Percentiles rank a stretch among this genome's conserved stretches.
These are phyloP conservation scores for Coracopsis vasa DNA, from an alignment of 2,113 vertebrate genomes.

Conservation along the genomic window DNA sequence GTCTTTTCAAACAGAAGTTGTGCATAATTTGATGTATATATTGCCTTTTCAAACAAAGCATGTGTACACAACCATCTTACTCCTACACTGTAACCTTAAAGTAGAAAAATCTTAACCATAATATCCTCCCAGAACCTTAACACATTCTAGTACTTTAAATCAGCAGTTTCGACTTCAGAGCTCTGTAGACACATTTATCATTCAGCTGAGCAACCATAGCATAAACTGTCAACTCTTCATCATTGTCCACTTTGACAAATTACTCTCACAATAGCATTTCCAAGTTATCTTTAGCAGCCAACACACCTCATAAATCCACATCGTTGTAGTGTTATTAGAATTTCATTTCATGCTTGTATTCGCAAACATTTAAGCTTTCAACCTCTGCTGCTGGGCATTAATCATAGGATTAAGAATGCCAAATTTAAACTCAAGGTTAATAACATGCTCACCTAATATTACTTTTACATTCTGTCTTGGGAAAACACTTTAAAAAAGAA, in stretches of 20 bases:
- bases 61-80: background rate
- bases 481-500: conserved; percentile 25
- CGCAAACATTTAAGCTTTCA: conserved; percentile 77
- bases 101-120: background rate
- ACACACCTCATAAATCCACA: conserved; percentile 75
- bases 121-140: background rate
- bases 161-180: conserved; percentile 17
- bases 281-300: conserved; percentile 73
- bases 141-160: conserved; percentile 39
- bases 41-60: background rate
- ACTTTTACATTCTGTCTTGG: conserved; percentile 72
- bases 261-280: conserved; percentile 67
- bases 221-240: conserved; percentile 64
- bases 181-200: conserved; percentile 37
- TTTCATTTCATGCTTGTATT: conserved; percentile 80
- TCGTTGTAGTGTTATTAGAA: conserved; percentile 73
- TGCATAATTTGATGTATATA: background rate
- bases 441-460: conserved; percentile 71
- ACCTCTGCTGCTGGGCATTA: conserved; percentile 76
- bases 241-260: conserved; percentile 69
- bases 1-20: background rate
- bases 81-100: background rate
- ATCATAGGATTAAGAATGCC: conserved; percentile 74
- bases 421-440: conserved; percentile 78
- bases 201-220: conserved; percentile 38